Percentiles rank a stretch among this genome's conserved stretches.
phyloP scores from a whole-genome alignment of 2,797 vertebrate species.

The Enteromius treurensis region DNA sequence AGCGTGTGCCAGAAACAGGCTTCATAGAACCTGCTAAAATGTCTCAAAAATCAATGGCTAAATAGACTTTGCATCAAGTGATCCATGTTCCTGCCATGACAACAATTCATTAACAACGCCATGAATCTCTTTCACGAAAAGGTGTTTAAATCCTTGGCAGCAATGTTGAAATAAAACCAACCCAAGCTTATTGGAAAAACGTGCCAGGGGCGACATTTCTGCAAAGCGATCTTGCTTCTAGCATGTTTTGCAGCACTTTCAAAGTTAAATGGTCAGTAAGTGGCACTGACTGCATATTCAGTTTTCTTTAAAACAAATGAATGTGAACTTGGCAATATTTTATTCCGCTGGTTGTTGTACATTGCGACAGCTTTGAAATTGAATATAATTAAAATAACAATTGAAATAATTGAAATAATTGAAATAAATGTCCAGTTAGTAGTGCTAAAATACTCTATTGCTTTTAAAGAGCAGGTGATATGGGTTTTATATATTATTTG shows the following conservation, averaged over 20 bases:
- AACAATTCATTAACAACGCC: conserved; percentile 38
- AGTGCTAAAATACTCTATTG: background rate
- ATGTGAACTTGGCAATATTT: background rate
- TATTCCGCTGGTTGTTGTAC: background rate
- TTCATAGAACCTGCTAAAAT: conserved; percentile 16
- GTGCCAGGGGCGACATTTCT: background rate
- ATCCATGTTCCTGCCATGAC: conserved; percentile 31
- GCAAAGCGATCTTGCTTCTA: background rate
- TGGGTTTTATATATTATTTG: too few relatives aligned
- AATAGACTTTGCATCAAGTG: conserved; percentile 42
- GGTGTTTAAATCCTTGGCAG: conserved; percentile 5
- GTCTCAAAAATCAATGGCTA: conserved; percentile 36
- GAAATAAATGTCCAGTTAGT: background rate
- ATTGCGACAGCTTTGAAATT: background rate
- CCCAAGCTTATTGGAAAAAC: background rate
- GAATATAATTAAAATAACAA: too few relatives aligned
- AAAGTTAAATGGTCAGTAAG: background rate
- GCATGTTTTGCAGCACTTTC: background rate
- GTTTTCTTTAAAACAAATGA: background rate
- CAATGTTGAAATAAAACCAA: background rate
- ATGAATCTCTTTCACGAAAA: conserved; percentile 39
- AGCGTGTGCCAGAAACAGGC: conserved; percentile 18
- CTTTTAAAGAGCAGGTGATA: too few relatives aligned
- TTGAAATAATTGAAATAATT: too few relatives aligned
- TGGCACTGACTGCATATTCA: background rate